Conservation (phyloP, 2,888 invertebrate genomes). For the Tenodera sinensis region DNA sequence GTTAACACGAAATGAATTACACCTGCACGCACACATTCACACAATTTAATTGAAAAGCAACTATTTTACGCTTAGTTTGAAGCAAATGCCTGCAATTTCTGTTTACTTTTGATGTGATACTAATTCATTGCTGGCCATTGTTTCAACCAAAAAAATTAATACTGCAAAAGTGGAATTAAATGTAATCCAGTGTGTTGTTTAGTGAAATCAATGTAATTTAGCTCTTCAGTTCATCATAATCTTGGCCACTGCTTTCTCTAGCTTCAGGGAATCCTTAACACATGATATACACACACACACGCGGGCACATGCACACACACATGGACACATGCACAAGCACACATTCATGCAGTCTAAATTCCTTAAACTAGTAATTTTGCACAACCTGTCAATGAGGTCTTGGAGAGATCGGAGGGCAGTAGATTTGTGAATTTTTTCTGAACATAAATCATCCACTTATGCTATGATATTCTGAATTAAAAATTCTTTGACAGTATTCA, state of each 20-base stretch:
- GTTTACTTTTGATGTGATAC: neutral
- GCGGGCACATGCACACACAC: neutral
- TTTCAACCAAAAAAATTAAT: neutral
- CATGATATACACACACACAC: neutral
- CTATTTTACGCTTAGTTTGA: neutral
- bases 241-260: neutral
- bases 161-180: neutral
- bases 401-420: neutral
- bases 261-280: neutral
- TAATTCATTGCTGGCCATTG: neutral
- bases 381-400: neutral
- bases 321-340: neutral
- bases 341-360: neutral
- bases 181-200: neutral
- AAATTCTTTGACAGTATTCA: neutral
- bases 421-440: neutral
- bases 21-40: neutral
- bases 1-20: neutral
- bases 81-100: neutral
- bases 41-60: too few relatives aligned
- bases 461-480: neutral
- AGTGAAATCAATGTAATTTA: neutral
- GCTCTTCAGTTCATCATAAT: neutral
- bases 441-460: neutral
- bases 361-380: neutral